Evolutionary conservation across 2,797 vertebrate species (phyloP).

Genomic region (Xiphorhynchus erythropygius): DNA sequence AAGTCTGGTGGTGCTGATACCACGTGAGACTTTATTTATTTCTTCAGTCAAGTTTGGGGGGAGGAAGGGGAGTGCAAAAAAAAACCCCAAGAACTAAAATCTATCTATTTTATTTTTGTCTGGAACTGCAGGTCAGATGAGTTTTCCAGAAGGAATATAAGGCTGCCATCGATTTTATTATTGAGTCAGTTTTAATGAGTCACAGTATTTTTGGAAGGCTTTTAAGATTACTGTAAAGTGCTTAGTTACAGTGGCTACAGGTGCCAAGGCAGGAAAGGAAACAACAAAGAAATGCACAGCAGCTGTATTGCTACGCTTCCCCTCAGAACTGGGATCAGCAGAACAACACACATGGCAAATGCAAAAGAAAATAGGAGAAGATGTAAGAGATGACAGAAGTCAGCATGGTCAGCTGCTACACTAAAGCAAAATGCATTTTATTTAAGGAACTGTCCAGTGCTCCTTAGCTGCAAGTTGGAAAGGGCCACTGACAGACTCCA

Average conservation of each 20-base stretch:
- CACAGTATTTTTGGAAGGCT: constrained; percentile 71
- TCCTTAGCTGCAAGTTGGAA: constrained; percentile 37
- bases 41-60: not conserved
- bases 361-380: constrained; percentile 48
- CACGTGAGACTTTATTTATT: not conserved
- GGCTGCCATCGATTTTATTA: constrained; percentile 64
- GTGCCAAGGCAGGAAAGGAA: constrained; percentile 65
- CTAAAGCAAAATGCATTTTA: constrained; percentile 31
- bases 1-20: not conserved
- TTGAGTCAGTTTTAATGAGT: constrained; percentile 71
- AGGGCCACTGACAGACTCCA: not conserved
- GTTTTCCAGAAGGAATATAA: constrained; percentile 61
- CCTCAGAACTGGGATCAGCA: constrained; percentile 65
- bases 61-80: not conserved
- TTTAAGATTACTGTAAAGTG: constrained; percentile 72
- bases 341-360: constrained; percentile 44
- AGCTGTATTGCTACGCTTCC: constrained; percentile 52
- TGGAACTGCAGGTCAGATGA: constrained; percentile 57
- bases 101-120: constrained; percentile 52
- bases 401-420: constrained; percentile 35
- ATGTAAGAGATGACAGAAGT: constrained; percentile 64
- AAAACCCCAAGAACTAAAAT: not conserved
- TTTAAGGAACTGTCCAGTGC: constrained; percentile 6
- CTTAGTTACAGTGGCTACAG: constrained; percentile 71
- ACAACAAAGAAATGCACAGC: constrained; percentile 67